Evolutionary conservation across 1,140 invertebrate species (phyloP), one percentile per base, ranked within the genome.

Genomic region (Coelopa frigida): DNA sequence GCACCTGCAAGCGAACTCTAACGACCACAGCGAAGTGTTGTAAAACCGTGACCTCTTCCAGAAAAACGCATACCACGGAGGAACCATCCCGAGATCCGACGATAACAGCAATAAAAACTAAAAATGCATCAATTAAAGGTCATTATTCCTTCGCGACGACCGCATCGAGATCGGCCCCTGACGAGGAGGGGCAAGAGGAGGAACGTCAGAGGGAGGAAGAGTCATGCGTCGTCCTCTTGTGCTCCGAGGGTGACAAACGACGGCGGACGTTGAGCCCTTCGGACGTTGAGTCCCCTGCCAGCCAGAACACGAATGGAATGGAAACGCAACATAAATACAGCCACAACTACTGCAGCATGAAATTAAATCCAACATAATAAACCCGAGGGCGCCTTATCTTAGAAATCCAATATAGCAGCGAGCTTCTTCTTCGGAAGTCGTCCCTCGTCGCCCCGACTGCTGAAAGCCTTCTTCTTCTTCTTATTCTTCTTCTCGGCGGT

Each of bases 261-360:
- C 7, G 32, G n/a, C 5, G n/a, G 3, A 11, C 32, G 5, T 11
- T 29, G n/a, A 8, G 42, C 44, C 56, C 55, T 61, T 61, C 62
- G 61, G 56, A 41, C 61, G 58, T 29, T n/a, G 27, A 10, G 6
- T 10, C 33, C 7, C 8, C 14, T 36, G 8, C 6, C 33, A 10
- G 18, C 6, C 8, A 8, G 33, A 36, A 36, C n/a, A n/a, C n/a
- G 14, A 10, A 36, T 36, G 59, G 62, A 61, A 61, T 59, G 57
- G 54, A 51, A 54, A 51, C 51, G 46, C 52, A 45, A 61, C 56
- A 53, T 53, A 53, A 62, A 62, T 64, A 58, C 61, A 58, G n/a
- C n/a, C n/a, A 58, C 52, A 63, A 64, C 61, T 63, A 64, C 60
- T 63, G 56, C 61, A 52, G 60, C 60, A 63, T 63, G 60, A 63